Base-by-base conservation (phyloP, 2,888 invertebrate species). In the Oscheius sp. region DNA sequence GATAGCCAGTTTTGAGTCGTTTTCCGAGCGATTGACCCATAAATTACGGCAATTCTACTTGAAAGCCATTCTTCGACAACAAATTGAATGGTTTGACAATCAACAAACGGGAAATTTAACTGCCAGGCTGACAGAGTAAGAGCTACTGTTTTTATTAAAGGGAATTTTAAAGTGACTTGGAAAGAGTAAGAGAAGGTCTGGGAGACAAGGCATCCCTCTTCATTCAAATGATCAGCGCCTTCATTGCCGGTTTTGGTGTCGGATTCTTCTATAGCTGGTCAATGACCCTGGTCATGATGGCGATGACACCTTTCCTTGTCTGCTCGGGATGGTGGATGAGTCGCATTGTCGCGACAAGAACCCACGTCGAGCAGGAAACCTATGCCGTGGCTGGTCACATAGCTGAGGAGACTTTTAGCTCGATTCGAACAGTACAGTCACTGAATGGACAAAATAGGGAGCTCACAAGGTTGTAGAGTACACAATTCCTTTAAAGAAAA, bases 261-360 rank as follows among this genome's bases (percentile, higher is more conserved):
- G 91, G 91, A 0, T 90, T 91, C 83, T 78, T 89, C 72, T 89
- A 81, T 76, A 75, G 78, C 53, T 92, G 91, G 91, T 90, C 91
- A 80, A 88, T 92, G 82, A 91, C 91, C 0, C 85, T 92, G 7
- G 91, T 92, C 3, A 90, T 91, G 86, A 87, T 91, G 86, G 89
- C 91, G 0, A 86, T 91, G 16, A 90, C 91, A 1, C 92, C 92
- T 1, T 74, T 91, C 2, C 79, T 90, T 7, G 89, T 88, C 27
- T 85, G 88, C 2, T 87, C 89, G 75, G 87, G 90, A 76, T 87
- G 88, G 9, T 88, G 88, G 83, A 88, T 89, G 81, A 89, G 89
- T 74, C 88, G 89, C 85, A 89, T 89, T 53, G 82, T 84, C 73
- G 84, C 87, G 9, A 79, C 75, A 2, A 75, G 87, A 23, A 89